Conservation (phyloP, 1,140 invertebrate genomes). For the Sitophilus oryzae region DNA sequence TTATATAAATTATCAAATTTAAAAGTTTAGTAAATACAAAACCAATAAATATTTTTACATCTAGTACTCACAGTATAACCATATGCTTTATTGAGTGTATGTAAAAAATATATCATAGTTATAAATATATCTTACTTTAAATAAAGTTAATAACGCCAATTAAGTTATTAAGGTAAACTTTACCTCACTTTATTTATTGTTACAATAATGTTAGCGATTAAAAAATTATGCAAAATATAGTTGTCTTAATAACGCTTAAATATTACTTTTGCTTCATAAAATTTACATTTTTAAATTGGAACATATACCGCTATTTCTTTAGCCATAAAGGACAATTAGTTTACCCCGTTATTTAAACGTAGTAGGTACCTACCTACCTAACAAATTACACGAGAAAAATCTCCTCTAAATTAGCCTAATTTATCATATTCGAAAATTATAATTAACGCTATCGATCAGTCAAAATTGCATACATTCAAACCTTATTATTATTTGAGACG, state of each 20-base stretch:
- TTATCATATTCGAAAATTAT: too few relatives aligned
- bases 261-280: constrained; percentile 3
- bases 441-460: too few relatives aligned
- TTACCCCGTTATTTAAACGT: constrained; percentile 2
- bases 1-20: too few relatives aligned
- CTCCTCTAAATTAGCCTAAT: too few relatives aligned
- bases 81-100: too few relatives aligned
- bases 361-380: too few relatives aligned
- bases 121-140: constrained; percentile 10
- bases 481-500: too few relatives aligned
- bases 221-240: constrained; percentile 10
- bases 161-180: constrained; percentile 15
- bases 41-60: too few relatives aligned
- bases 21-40: too few relatives aligned
- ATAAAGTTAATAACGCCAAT: constrained; percentile 12
- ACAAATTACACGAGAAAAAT: too few relatives aligned
- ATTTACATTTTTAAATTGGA: constrained; percentile 5
- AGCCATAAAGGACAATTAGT: not conserved
- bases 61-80: too few relatives aligned
- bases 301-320: not conserved
- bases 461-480: too few relatives aligned
- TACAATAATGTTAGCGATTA: not conserved
- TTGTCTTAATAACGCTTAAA: constrained; percentile 1
- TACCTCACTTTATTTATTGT: constrained; percentile 10
- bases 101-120: constrained; percentile 2